phyloP scores from a whole-genome alignment of 2,113 vertebrate species.

The Sorex araneus region DNA sequence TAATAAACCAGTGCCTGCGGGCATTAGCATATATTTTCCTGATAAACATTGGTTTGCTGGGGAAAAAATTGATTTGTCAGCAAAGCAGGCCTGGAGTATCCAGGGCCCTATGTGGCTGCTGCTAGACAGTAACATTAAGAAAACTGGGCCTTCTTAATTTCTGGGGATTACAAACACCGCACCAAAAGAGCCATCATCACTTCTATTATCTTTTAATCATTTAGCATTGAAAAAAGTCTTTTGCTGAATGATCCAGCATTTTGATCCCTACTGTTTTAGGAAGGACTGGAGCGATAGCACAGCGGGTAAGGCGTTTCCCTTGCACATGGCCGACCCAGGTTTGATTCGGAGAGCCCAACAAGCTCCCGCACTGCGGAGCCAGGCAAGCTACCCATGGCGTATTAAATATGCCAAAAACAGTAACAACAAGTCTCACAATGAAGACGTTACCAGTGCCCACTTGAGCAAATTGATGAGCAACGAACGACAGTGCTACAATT shows the following conservation, averaged over 20 bases:
- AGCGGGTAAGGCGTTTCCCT: no score
- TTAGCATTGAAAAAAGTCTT: not conserved
- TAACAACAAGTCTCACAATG: no score
- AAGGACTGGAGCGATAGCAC: no score
- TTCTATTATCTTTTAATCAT: conserved; percentile 6
- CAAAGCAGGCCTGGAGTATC: not conserved
- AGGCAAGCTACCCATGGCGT: no score
- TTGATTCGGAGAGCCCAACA: no score
- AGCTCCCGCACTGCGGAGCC: no score
- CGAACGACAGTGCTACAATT: no score
- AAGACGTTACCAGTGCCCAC: no score
- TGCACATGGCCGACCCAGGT: no score
- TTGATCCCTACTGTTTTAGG: no score
- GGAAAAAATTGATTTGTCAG: not conserved
- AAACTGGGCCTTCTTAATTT: not conserved
- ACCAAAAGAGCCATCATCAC: not conserved
- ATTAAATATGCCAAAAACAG: no score
- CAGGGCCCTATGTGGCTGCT: not conserved
- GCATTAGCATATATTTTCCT: not conserved
- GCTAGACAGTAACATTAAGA: not conserved
- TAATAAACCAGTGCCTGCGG: not conserved
- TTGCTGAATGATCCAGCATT: not conserved
- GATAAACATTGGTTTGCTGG: not conserved
- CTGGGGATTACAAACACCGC: not conserved
- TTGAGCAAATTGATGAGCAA: no score